phyloP scores from a whole-genome alignment of 2,113 vertebrate species.

The Ceyx margarethae region DNA sequence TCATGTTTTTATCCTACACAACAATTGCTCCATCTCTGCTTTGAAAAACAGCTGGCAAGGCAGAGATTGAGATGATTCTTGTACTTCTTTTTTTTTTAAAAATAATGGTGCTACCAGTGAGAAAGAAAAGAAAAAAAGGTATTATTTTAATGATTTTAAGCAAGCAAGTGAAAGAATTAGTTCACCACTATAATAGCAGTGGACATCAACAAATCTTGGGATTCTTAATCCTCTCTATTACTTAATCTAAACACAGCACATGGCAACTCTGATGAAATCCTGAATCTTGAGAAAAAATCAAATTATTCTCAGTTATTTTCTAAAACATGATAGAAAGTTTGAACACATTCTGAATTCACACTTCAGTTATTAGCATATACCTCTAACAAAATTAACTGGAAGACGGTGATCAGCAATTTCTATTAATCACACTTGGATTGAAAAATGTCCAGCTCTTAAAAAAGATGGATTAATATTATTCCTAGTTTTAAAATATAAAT shows the following conservation, averaged over 20 bases:
- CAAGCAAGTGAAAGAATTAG: background rate
- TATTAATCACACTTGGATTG: background rate
- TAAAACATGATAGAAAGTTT: background rate
- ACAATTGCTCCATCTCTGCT: background rate
- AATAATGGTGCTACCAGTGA: background rate
- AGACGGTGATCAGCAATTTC: background rate
- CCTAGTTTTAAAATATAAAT: background rate
- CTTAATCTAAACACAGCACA: background rate
- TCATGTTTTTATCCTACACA: background rate
- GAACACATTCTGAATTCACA: background rate
- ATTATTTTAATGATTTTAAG: background rate
- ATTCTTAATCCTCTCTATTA: background rate
- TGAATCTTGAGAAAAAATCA: background rate
- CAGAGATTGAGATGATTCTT: background rate
- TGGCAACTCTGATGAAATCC: rapidly evolving
- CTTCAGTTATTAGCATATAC: background rate
- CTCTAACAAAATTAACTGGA: background rate
- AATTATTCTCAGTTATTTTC: background rate
- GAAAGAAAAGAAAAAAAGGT: background rate
- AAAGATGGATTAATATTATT: background rate
- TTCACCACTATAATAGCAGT: background rate
- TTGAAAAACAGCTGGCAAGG: background rate
- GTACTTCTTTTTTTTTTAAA: background rate
- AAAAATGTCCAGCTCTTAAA: background rate
- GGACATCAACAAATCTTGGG: background rate